Percentiles rank a stretch among this genome's conserved stretches.
Evolutionary conservation across 1,140 invertebrate genomes (phyloP).

Genomic region (Lamellibrachia luymesi): DNA sequence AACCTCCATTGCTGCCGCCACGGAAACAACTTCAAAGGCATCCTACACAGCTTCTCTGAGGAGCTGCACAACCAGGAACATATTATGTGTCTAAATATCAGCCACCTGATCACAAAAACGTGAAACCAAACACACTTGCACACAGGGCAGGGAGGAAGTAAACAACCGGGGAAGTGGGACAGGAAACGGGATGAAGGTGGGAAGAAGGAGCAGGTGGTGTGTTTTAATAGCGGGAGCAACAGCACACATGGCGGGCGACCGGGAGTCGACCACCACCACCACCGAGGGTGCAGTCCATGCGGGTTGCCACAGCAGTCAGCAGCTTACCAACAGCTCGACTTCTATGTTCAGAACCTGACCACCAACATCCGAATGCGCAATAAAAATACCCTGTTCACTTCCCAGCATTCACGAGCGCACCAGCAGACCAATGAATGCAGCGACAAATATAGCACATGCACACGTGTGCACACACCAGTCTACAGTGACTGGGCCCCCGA

Average conservation of each 20-base stretch:
- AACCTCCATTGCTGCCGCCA: not conserved
- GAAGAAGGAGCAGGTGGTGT: not conserved
- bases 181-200: not conserved
- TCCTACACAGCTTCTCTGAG: not conserved
- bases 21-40: not conserved
- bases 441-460: not conserved
- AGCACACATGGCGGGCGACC: no score
- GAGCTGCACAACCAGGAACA: no score
- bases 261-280: not conserved
- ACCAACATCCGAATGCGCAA: not conserved
- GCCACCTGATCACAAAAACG: not conserved
- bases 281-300: not conserved
- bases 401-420: not conserved
- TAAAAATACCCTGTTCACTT: not conserved
- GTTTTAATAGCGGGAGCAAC: not conserved
- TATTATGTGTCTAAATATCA: not conserved
- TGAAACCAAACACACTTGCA: not conserved
- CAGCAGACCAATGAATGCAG: not conserved
- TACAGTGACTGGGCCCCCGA: not conserved
- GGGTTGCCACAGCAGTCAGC: not conserved
- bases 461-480: not conserved
- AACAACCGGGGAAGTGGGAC: not conserved
- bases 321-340: not conserved
- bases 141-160: not conserved
- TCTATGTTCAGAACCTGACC: not conserved